Conservation (phyloP, 2,888 invertebrate genomes). For the Galerucella nymphaeae region DNA sequence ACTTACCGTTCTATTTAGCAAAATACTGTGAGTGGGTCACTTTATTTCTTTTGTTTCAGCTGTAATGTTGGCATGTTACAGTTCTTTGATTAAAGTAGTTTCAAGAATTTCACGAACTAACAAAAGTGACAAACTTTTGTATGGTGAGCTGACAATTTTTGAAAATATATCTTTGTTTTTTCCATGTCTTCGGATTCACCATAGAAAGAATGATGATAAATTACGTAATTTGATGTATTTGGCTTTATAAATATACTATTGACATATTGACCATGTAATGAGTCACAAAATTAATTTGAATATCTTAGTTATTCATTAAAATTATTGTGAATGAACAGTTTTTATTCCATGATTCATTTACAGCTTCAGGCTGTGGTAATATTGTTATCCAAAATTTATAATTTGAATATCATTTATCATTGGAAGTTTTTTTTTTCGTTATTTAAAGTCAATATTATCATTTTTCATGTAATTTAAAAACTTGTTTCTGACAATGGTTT, state of each 20-base stretch:
- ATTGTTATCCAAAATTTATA: slow-evolving; percentile 11
- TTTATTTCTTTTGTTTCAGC: no score
- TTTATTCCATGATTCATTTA: slow-evolving; percentile 36
- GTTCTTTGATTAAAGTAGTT: no score
- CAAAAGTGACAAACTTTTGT: no score
- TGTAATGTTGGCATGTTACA: no score
- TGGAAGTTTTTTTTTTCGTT: slow-evolving; percentile 9
- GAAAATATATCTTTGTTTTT: no score
- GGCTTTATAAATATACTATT: neutral
- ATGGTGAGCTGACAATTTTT: no score
- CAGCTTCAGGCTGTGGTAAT: neutral
- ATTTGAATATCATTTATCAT: slow-evolving; percentile 13
- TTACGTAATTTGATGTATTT: neutral
- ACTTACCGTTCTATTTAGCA: no score
- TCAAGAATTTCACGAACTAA: no score
- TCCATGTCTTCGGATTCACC: no score
- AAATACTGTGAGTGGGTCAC: no score
- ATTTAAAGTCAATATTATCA: neutral
- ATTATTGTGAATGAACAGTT: slow-evolving; percentile 30
- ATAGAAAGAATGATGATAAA: neutral
- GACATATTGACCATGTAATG: slow-evolving; percentile 4
- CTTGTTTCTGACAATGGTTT: slow-evolving; percentile 5
- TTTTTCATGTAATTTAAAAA: slow-evolving; percentile 1
- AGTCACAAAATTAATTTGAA: slow-evolving; percentile 35
- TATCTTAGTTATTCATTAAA: slow-evolving; percentile 37